These are phyloP conservation scores for Xanthia icteritia DNA, from an alignment of 2,888 invertebrate genomes.

Conservation along the genomic window DNA sequence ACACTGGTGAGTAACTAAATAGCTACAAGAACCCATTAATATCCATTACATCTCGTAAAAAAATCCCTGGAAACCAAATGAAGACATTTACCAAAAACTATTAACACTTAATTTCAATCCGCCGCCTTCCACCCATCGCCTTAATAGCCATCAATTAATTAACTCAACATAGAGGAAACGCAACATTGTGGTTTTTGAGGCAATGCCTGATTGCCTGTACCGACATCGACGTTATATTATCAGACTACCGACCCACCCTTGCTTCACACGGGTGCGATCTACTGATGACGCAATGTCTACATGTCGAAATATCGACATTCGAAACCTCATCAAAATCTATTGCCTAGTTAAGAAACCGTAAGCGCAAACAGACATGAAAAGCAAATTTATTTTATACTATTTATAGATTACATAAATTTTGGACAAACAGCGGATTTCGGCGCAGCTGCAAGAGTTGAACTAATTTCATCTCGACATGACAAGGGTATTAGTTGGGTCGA, in stretches of 20 bases:
- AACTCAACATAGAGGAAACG: constrained; percentile 48
- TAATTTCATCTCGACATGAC: constrained; percentile 89
- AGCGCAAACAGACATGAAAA: background rate
- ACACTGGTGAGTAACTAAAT: background rate
- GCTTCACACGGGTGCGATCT: background rate
- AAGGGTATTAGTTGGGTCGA: constrained; percentile 89
- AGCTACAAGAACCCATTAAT: background rate
- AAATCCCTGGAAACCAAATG: constrained; percentile 8
- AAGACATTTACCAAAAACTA: constrained; percentile 36
- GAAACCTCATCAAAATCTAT: background rate
- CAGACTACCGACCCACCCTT: constrained; percentile 58
- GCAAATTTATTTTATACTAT: constrained; percentile 12
- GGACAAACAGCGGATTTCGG: constrained; percentile 81
- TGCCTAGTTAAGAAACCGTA: background rate
- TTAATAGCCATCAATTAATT: constrained; percentile 62
- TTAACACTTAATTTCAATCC: constrained; percentile 26
- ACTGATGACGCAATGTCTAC: background rate
- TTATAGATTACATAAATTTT: constrained; percentile 80
- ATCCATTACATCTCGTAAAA: background rate
- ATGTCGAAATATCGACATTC: background rate
- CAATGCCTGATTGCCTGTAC: constrained; percentile 41
- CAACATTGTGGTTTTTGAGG: constrained; percentile 60
- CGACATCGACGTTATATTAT: constrained; percentile 78
- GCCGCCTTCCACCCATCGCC: constrained; percentile 27
- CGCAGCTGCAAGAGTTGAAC: constrained; percentile 88